Percentiles rank a stretch among this genome's conserved stretches.
These are phyloP conservation scores for Pyrocoelia pectoralis DNA, from an alignment of 2,888 invertebrate species.

Conservation along the genomic window DNA sequence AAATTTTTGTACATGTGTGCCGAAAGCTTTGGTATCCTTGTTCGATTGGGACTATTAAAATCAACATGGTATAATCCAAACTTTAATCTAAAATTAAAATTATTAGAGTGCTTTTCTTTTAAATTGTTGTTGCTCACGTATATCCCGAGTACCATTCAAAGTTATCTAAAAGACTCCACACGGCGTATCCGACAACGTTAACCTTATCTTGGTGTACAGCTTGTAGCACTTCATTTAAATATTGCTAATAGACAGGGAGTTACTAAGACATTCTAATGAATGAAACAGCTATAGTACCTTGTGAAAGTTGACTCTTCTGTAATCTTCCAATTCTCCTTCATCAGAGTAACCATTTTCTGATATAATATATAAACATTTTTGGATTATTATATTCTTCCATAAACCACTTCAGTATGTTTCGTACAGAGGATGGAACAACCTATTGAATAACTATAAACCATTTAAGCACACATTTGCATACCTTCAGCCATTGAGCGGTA, in stretches of 20 bases:
- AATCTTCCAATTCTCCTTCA: constrained; percentile 10
- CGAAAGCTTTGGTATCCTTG: constrained; percentile 70
- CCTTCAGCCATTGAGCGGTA: constrained; percentile 6
- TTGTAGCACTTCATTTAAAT: constrained; percentile 43
- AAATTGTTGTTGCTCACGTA: constrained; percentile 6
- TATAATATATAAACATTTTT: constrained; percentile 12
- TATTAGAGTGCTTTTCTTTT: constrained; percentile 8
- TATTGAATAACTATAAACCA: neutral
- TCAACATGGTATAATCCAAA: constrained; percentile 76
- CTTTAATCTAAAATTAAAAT: constrained; percentile 65
- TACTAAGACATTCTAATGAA: neutral
- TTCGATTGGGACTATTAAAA: constrained; percentile 64
- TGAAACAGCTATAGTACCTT: neutral
- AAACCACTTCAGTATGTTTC: constrained; percentile 5
- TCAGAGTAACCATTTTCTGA: constrained; percentile 20
- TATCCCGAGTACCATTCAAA: constrained; percentile 14
- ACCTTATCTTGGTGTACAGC: constrained; percentile 46
- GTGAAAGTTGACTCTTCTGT: constrained; percentile 1
- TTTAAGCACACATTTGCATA: neutral
- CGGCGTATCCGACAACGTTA: constrained; percentile 46
- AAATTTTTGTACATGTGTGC: constrained; percentile 61
- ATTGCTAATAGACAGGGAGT: constrained; percentile 35
- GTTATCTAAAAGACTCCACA: constrained; percentile 49
- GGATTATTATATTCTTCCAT: constrained; percentile 11
- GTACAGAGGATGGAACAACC: constrained; percentile 8